phyloP scores from a whole-genome alignment of 2,888 invertebrate genomes.

The Hololepta plana region DNA sequence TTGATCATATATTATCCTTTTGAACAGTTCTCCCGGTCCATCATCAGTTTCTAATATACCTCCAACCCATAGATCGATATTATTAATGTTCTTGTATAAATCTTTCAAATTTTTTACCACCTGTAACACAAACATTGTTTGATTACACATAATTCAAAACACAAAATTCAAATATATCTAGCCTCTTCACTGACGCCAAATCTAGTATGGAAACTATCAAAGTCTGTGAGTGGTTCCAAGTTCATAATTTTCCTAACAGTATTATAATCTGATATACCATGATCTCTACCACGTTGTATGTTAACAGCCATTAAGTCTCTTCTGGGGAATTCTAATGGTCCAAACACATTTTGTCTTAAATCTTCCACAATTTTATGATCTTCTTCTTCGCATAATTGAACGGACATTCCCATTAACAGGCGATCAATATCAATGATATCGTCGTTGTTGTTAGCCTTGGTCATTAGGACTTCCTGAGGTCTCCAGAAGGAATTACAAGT shows the following conservation, averaged over 20 bases:
- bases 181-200: conserved; percentile 6
- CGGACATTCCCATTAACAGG: conserved; percentile 34
- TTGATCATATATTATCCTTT: conserved; percentile 32
- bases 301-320: conserved; percentile 39
- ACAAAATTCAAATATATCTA: neutral
- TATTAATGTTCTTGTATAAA: conserved; percentile 24
- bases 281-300: conserved; percentile 36
- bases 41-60: conserved; percentile 33
- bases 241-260: conserved; percentile 32
- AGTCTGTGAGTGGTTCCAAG: conserved; percentile 16
- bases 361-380: conserved; percentile 38
- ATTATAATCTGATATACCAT: conserved; percentile 42
- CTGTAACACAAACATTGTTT: no score
- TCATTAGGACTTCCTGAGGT: conserved; percentile 24
- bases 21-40: conserved; percentile 33
- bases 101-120: conserved; percentile 13
- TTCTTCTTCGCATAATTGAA: conserved; percentile 33
- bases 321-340: conserved; percentile 36
- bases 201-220: conserved; percentile 16
- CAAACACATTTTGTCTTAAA: conserved; percentile 35
- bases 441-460: conserved; percentile 13
- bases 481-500: conserved; percentile 37
- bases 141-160: neutral
- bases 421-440: conserved; percentile 28
- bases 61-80: conserved; percentile 37